Percentiles rank a stretch among this genome's conserved stretches.
Evolutionary conservation across 2,888 invertebrate genomes (phyloP).

Genomic region (Acronicta alni): DNA sequence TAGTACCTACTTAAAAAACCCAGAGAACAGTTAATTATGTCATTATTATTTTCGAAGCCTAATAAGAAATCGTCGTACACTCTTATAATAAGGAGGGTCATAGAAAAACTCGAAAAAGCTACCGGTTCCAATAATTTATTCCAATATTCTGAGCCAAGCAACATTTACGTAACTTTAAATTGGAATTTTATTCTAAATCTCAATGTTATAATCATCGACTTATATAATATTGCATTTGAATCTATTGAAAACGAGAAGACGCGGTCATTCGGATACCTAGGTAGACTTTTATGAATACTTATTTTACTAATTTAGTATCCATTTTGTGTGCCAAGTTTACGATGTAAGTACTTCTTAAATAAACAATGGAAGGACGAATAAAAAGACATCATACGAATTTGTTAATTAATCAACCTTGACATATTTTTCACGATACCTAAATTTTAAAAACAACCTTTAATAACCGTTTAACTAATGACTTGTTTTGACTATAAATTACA

Average conservation of each 20-base stretch:
- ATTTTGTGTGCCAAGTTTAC: neutral
- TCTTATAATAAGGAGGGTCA: slow-evolving; percentile 26
- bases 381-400: slow-evolving; percentile 7
- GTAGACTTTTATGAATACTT: too few species aligned
- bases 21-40: neutral
- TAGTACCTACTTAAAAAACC: too few species aligned
- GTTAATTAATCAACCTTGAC: slow-evolving; percentile 19
- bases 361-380: slow-evolving; percentile 1
- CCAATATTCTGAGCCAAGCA: slow-evolving; percentile 27
- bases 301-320: neutral
- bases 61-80: slow-evolving; percentile 25
- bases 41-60: neutral
- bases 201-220: slow-evolving; percentile 35
- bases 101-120: slow-evolving; percentile 28
- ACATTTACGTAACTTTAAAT: slow-evolving; percentile 37
- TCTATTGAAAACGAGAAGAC: slow-evolving; percentile 9
- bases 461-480: slow-evolving; percentile 16
- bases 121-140: slow-evolving; percentile 53
- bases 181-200: slow-evolving; percentile 39
- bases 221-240: slow-evolving; percentile 37
- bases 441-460: slow-evolving; percentile 9
- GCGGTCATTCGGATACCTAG: neutral
- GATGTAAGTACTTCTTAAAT: neutral
- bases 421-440: slow-evolving; percentile 13
- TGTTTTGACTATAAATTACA: slow-evolving; percentile 25